Percentiles rank a stretch among this genome's conserved stretches.
Evolutionary conservation across 2,797 vertebrate genomes (phyloP).

Genomic region (Mus spretus): DNA sequence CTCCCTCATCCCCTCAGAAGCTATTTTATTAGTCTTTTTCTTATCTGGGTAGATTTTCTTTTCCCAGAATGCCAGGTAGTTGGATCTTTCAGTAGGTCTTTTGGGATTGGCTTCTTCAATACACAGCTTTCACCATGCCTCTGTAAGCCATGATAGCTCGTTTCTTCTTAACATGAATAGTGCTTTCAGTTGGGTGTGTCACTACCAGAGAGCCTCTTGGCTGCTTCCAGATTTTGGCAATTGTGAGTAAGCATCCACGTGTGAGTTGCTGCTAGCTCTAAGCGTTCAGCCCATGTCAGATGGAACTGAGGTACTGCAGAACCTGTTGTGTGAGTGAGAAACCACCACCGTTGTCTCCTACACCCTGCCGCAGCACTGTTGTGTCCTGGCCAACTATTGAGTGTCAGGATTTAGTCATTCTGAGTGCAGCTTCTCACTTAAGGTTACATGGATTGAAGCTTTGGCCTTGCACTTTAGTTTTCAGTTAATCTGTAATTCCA

Average conservation of each 20-base stretch:
- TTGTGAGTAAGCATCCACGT: conserved; percentile 1
- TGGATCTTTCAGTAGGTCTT: background rate
- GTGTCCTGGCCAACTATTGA: background rate
- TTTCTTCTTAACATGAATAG: conserved; percentile 47
- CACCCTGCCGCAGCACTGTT: background rate
- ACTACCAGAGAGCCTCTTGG: background rate
- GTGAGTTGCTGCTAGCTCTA: conserved; percentile 15
- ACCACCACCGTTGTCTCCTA: background rate
- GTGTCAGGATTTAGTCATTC: conserved; percentile 29
- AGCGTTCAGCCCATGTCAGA: conserved; percentile 30
- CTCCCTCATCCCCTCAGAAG: background rate
- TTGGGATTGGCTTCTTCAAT: conserved; percentile 6
- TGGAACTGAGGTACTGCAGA: background rate
- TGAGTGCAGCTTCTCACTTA: background rate
- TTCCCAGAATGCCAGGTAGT: conserved; percentile 13
- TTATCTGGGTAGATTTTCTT: conserved; percentile 35
- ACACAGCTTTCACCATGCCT: conserved; percentile 1
- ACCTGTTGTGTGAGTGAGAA: background rate
- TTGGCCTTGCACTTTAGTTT: background rate
- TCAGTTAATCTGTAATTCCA: conserved; percentile 50
- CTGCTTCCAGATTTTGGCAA: conserved; percentile 43
- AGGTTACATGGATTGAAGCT: background rate
- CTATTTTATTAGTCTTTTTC: background rate
- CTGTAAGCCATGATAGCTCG: background rate
- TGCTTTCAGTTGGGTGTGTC: background rate